phyloP scores from a whole-genome alignment of 2,888 invertebrate genomes.

The Panopea generosa region DNA sequence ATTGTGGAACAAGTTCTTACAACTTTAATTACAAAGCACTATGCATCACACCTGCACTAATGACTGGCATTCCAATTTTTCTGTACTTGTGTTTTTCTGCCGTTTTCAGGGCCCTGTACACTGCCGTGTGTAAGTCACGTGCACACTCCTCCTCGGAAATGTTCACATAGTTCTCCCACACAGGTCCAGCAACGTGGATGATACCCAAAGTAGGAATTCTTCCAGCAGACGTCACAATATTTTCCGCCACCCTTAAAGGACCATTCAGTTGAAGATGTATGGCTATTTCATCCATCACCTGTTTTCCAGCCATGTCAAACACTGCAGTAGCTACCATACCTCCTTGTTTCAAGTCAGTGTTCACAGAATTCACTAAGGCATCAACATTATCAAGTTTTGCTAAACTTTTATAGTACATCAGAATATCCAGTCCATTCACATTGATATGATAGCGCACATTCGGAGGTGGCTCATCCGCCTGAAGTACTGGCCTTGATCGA shows the following conservation, averaged over 20 bases:
- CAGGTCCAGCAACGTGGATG: conserved; percentile 53
- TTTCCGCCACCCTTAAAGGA: conserved; percentile 29
- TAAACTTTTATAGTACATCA: conserved; percentile 54
- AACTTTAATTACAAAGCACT: neutral
- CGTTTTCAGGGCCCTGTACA: conserved; percentile 54
- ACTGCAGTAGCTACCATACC: conserved; percentile 33
- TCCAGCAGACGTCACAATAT: conserved; percentile 58
- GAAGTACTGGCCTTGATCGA: conserved; percentile 28
- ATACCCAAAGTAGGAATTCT: conserved; percentile 48
- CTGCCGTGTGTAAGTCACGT: conserved; percentile 52
- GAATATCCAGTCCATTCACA: conserved; percentile 57
- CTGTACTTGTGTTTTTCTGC: conserved; percentile 60
- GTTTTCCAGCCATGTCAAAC: conserved; percentile 43
- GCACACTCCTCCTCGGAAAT: conserved; percentile 50
- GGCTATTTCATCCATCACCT: conserved; percentile 47
- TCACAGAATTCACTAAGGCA: conserved; percentile 52
- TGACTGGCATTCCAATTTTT: conserved; percentile 52
- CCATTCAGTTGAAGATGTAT: conserved; percentile 49
- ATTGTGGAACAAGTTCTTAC: too few relatives aligned
- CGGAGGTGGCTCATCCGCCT: conserved; percentile 15
- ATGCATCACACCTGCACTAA: conserved; percentile 43
- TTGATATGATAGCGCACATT: conserved; percentile 52
- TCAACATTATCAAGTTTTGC: conserved; percentile 50
- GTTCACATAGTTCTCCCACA: conserved; percentile 46
- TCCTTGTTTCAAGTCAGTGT: conserved; percentile 34